phyloP scores from a whole-genome alignment of 2,888 invertebrate species.

The Cepaea hortensis region DNA sequence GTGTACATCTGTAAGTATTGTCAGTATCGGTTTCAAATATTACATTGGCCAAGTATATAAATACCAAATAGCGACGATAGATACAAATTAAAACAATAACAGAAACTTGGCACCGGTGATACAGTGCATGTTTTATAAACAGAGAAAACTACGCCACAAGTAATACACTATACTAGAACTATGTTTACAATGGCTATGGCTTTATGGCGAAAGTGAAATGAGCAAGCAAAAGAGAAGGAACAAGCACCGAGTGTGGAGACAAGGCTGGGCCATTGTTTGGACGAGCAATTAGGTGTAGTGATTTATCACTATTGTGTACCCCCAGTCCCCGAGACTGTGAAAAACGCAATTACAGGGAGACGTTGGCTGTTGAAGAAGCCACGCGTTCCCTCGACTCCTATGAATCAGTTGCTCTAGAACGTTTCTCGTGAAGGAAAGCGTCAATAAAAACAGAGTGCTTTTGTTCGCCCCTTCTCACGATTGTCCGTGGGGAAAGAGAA shows the following conservation, averaged over 20 bases:
- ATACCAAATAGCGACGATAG: no score
- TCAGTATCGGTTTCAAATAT: no score
- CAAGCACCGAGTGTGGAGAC: neutral
- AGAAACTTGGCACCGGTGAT: neutral
- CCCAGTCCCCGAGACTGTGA: constrained; percentile 14
- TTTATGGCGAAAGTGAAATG: neutral
- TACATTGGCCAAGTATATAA: no score
- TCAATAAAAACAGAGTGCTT: constrained; percentile 34
- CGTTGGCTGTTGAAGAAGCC: neutral
- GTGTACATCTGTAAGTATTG: no score
- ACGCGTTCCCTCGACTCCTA: constrained; percentile 35
- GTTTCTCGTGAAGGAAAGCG: constrained; percentile 8
- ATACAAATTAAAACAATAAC: neutral
- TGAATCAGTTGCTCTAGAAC: constrained; percentile 24
- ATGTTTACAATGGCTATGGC: neutral
- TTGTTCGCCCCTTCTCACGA: constrained; percentile 1
- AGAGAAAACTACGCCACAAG: neutral
- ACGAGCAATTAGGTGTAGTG: constrained; percentile 42
- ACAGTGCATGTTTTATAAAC: neutral
- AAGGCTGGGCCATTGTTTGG: constrained; percentile 39
- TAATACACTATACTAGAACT: neutral
- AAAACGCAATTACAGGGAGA: constrained; percentile 38
- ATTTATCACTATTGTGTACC: constrained; percentile 45
- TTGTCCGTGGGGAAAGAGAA: neutral
- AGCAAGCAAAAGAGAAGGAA: neutral